Conservation (phyloP, 2,113 vertebrate species). For the Camelus bactrianus region DNA sequence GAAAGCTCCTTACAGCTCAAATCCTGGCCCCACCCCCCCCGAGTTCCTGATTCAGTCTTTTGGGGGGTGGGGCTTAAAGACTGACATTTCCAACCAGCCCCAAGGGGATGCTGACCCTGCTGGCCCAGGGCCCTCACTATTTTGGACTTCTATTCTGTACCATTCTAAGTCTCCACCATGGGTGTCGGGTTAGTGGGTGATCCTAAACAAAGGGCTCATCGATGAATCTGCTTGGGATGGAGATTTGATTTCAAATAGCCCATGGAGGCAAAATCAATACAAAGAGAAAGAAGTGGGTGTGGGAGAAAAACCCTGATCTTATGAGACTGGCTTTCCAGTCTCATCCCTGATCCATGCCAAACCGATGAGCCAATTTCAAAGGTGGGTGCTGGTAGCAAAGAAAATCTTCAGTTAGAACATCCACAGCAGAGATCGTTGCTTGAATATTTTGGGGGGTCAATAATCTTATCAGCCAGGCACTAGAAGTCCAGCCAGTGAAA, state of each 20-base stretch:
- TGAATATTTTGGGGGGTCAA: constrained; percentile 62
- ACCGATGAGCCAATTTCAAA: constrained; percentile 84
- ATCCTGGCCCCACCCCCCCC: background rate
- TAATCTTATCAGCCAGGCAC: constrained; percentile 67
- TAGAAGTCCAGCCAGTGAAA: constrained; percentile 39
- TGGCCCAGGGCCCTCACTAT: background rate
- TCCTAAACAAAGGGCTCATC: background rate
- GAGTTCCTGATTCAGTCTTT: background rate
- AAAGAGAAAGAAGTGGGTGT: background rate
- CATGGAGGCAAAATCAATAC: background rate
- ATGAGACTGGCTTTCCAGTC: constrained; percentile 72
- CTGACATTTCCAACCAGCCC: background rate
- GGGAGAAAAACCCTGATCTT: constrained; percentile 31
- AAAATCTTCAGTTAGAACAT: constrained; percentile 81
- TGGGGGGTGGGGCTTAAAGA: too few species aligned
- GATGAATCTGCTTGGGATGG: fast-evolving
- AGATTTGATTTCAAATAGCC: background rate
- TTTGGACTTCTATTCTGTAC: too few species aligned
- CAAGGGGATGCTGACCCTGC: background rate
- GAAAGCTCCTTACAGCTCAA: background rate
- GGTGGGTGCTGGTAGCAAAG: background rate
- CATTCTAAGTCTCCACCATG: background rate
- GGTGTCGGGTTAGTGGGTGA: background rate
- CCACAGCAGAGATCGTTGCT: constrained; percentile 21
- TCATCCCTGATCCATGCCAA: constrained; percentile 76